Base-by-base conservation (phyloP, 2,797 vertebrate genomes). In the Cossypha heuglini region DNA sequence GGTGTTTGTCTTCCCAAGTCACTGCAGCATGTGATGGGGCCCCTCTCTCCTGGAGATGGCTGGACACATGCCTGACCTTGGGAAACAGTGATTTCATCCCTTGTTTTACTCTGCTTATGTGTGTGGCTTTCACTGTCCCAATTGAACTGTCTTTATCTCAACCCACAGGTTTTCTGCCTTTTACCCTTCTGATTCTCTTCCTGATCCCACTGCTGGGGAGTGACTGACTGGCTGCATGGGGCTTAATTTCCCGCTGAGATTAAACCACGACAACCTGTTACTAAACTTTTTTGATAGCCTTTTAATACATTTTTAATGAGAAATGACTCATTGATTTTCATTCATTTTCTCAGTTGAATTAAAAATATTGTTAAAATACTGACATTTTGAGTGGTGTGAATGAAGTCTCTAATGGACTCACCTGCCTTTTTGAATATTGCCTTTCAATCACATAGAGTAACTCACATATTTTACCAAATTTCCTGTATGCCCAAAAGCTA, bases 351-450 rank as follows among this genome's bases (percentile, higher is more conserved):
- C 29, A 75, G 35, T 13, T 84, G 22, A 68, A 59, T 68, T 78
- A 45, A 95, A 83, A 78, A 54, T 46, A 4, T 54, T 69, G 35
- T 77, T 80, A 75, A 93, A 89, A 58, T 73, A 77, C 64, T 83
- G 52, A 49, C 35, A 67, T 88, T 90, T 74, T 80, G 17, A 86
- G 31, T 25, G 37, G 6, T 31, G 10, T 38, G 33, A 79, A 3
- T 91, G 33, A 86, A 26, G 42, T 74, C 10, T 82, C 4, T 40
- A 40, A 69, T 17, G 29, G 40, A 69, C 19, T 90, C 59, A 73
- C 33, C 16, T 63, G 31, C 2, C 9, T 63, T 83, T 96, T 80
- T 42, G 35, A 66, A 80, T 91, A 45, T 51, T 74, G 14, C 26
- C 31, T 38, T 33, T 83, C 52, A 77, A 22, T 73, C 72, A 85